phyloP scores from a whole-genome alignment of 2,888 invertebrate genomes.

The Sepioteuthis lessoniana region DNA sequence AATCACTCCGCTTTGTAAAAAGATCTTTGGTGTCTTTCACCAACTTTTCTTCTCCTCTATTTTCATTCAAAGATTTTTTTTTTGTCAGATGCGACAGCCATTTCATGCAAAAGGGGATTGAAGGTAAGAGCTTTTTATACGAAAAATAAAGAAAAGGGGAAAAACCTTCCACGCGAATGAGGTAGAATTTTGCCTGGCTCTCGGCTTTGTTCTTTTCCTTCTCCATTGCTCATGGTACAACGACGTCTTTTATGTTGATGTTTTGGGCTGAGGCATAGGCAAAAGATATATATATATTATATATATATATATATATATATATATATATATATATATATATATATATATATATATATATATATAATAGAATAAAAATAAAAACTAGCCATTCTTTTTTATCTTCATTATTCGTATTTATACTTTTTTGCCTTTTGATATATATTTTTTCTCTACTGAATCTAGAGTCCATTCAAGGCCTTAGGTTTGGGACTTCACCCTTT shows the following conservation, averaged over 20 bases:
- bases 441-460: neutral
- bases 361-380: too few relatives aligned
- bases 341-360: too few relatives aligned
- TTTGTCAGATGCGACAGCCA: conserved; percentile 33
- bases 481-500: neutral
- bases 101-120: neutral
- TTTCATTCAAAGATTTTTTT: conserved; percentile 10
- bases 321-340: too few relatives aligned
- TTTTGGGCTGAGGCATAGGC: neutral
- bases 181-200: neutral
- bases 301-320: neutral
- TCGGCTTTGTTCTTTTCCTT: neutral
- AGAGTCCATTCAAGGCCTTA: neutral
- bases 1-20: conserved; percentile 15
- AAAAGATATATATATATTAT: neutral
- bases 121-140: neutral
- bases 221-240: neutral
- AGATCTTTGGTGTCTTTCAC: conserved; percentile 24
- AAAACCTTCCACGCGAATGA: neutral
- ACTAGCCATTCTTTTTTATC: neutral
- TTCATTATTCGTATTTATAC: neutral
- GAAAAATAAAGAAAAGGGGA: neutral
- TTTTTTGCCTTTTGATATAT: neutral
- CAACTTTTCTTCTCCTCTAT: neutral
- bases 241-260: neutral